Evolutionary conservation across 1,140 invertebrate genomes (phyloP), one percentile per base, ranked within the genome.

Genomic region (Zaprionus davidi): DNA sequence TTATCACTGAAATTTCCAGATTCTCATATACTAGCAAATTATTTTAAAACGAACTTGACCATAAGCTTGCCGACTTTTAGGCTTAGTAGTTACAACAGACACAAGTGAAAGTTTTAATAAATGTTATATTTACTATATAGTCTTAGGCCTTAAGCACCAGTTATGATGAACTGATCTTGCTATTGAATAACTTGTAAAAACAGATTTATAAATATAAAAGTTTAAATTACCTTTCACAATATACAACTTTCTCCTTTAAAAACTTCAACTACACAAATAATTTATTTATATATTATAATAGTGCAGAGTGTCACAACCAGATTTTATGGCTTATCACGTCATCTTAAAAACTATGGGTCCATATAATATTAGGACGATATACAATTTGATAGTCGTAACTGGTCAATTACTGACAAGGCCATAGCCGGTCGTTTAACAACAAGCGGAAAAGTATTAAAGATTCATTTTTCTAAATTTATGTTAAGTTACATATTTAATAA

Each of bases 21-120:
- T 5, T 5, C 46, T 22, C 44, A 20, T 5, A 49, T 46, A n/a
- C n/a, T n/a, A 11, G 12, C 11, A 49, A 49, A 4, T 49, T 2
- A n/a, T 44, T 44, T 44, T 17, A 44, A 17, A 22, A 5, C 46
- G 20, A 51, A 22, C 46, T 49, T 49, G 20, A 0, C 20, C 6
- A 13, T 51, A 28, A 28, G 1, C 13, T 56, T 56, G 53, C 53
- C 13, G 22, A 56, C 24, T 56, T 56, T 56, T 56, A 56, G 53
- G 53, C 53, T 56, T 31, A 56, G 13, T 31, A 31, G 24, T 56
- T 28, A 26, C 26, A 17, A 15, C 6, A 17, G 7, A 34, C 31
- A 41, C 15, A 41, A 41, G 15, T 6, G 13, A 6, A n/a, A 6
- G 38, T 41, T 41, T 41, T 6, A n/a, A 38, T 38, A 38, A 1